These are phyloP conservation scores for Colius striatus DNA, from an alignment of 2,113 vertebrate genomes.

Conservation along the genomic window DNA sequence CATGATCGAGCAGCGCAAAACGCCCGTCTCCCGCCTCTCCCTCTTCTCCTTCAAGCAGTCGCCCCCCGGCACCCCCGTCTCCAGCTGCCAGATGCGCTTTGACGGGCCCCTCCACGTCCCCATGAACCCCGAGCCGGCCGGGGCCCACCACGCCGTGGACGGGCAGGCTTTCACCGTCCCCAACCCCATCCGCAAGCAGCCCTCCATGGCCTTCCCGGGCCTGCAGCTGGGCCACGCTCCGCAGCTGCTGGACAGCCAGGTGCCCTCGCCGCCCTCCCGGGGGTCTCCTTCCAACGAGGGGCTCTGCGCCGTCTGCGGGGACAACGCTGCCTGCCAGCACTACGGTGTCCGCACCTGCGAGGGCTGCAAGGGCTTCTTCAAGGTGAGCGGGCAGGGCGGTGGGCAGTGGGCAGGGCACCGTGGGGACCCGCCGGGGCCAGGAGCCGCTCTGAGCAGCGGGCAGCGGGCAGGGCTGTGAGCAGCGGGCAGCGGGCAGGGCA, in stretches of 20 bases:
- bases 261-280: conserved; percentile 93
- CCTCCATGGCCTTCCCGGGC: conserved; percentile 92
- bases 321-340: conserved; percentile 97
- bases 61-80: conserved; percentile 93
- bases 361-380: conserved; percentile 97
- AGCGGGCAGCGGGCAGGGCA: background rate
- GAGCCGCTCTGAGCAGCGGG: background rate
- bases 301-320: conserved; percentile 96
- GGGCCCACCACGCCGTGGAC: conserved; percentile 88
- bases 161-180: conserved; percentile 93
- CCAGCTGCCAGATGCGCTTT: conserved; percentile 99
- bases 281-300: conserved; percentile 98
- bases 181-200: conserved; percentile 91
- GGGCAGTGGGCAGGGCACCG: background rate
- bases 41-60: conserved; percentile 99
- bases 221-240: conserved; percentile 94
- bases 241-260: conserved; percentile 94
- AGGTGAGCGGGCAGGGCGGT: conserved; percentile 77
- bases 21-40: conserved; percentile 93
- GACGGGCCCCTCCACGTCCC: conserved; percentile 94
- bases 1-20: conserved; percentile 96
- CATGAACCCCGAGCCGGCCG: conserved; percentile 89
- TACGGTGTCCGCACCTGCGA: conserved; percentile 96
- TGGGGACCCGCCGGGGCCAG: no score
- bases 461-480: background rate